Evolutionary conservation across 1,140 invertebrate genomes (phyloP), one percentile per base, ranked within the genome.

Genomic region (Chrysomallon squamiferum): DNA sequence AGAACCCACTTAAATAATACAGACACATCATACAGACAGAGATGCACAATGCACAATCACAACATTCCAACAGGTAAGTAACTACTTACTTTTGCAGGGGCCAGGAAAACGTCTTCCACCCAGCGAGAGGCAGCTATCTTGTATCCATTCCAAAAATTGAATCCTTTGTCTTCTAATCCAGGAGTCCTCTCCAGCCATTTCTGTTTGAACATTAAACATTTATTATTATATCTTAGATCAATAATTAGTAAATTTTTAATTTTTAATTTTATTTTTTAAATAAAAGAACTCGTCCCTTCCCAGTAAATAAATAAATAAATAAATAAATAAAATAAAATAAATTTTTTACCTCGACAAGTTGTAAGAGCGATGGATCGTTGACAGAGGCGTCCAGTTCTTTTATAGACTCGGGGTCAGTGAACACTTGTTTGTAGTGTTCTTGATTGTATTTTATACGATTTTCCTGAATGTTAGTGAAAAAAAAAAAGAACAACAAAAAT

Each of bases 61-160:
- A n/a, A n/a, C n/a, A n/a, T n/a, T n/a, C n/a, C n/a, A n/a, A n/a
- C n/a, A n/a, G n/a, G n/a, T n/a, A n/a, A n/a, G n/a, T 15, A 38
- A 15, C 35, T 15, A 50, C 50, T 73, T 67, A 84, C 83, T 72
- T 71, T 30, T 29, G 80, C 87, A 29, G 90, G 90, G 49, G 85
- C 80, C 20, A 88, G 83, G 54, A 90, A 88, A 73, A 93, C 89
- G 18, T 92, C 89, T 5, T 88, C 85, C 1, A 97, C 82, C 85
- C 95, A 91, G 27, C 85, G 85, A 62, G 91, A 88, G 0, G 96
- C 95, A 5, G 92, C 90, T 22, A 88, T 85, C 73, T 91, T 88
- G 83, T 96, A 98, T 75, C 96, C 95, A 6, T 90, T 89, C 95
- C 95, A 97, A 85, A 98, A 99, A 81, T 97, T 91, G 77, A 97